Base-by-base conservation (phyloP, 2,113 vertebrate genomes). In the Leucosticte australis region DNA sequence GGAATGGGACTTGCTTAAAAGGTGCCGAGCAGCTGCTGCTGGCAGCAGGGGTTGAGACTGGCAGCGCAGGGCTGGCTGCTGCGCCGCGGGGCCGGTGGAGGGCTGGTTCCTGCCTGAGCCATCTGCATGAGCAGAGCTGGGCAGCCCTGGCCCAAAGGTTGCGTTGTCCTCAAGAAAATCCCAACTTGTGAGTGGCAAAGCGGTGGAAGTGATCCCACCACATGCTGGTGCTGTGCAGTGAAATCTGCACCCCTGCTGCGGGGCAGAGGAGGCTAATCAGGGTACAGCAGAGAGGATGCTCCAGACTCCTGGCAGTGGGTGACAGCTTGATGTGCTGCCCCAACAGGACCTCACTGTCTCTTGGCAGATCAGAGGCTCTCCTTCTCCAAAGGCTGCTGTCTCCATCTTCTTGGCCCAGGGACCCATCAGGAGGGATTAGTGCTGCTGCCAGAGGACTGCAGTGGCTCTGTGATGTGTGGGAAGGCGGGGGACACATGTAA, bases 351-450 rank as follows among this genome's bases (percentile, higher is more conserved):
- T 90, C 53, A 15, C 60, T 2, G 42, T 37, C 89, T 95, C 73
- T 94, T 97, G 95, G 96, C 95, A 89, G 84, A 84, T 46, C 56
- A 62, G 30, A 68, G 39, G 44, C 73, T 89, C 57, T 90, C 26
- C 46, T 86, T 59, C 86, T 95, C 92, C 96, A 96, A 91, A 88
- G 95, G 69, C 95, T 14, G 56, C 89, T 79, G 83, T 41, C 71
- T 93, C 87, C 84, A 70, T 94, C 96, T 96, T 92, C 84, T 89
- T 96, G 92, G 95, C 92, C 82, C 89, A 63, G 53, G 21, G 47
- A 93, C 20, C 53, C 27, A 30, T 87, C 95, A 90, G 65, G 56
- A 79, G 47, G 79, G 94, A 97, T 97, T 95, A 97, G 86, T 78
- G 63, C 79, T 68, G 55, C 95, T 92, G 94, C 95, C 3, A 53